A percentile compares a stretch with the other conserved stretches of the same genome.
These are phyloP conservation scores for Eristalis intricaria DNA, from an alignment of 2,888 invertebrate genomes.

Conservation along the genomic window DNA sequence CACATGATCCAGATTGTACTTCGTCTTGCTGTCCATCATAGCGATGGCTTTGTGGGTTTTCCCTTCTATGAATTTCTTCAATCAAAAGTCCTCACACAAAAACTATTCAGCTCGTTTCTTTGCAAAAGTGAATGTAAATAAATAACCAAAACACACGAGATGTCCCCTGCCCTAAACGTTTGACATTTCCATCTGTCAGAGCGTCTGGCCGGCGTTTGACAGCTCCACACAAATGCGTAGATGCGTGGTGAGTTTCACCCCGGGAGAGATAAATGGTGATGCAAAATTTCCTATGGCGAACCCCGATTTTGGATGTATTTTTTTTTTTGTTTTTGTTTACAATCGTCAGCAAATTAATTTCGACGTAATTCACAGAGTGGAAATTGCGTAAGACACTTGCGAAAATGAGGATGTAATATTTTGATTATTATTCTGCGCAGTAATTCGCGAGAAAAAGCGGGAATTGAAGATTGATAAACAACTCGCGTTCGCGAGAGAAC, in stretches of 20 bases:
- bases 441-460: conserved; percentile 10
- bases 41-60: conserved; percentile 33
- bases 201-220: conserved; percentile 54
- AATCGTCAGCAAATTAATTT: conserved; percentile 36
- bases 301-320: conserved; percentile 1
- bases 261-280: conserved; percentile 53
- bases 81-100: neutral
- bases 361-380: neutral
- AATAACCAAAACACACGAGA: conserved; percentile 62
- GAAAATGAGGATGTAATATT: neutral
- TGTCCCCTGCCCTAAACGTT: conserved; percentile 35
- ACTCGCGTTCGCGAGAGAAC: conserved; percentile 23
- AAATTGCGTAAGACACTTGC: neutral
- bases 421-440: conserved; percentile 13
- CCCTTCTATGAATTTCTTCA: conserved; percentile 72
- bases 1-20: conserved; percentile 77
- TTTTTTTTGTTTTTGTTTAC: conserved; percentile 63
- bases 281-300: conserved; percentile 63
- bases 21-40: conserved; percentile 75
- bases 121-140: conserved; percentile 33
- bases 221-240: conserved; percentile 67
- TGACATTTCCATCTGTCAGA: conserved; percentile 61
- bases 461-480: conserved; percentile 39
- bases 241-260: conserved; percentile 54
- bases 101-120: neutral